Conservation (phyloP, 1,140 invertebrate genomes). For the Calephelis nemesis region DNA sequence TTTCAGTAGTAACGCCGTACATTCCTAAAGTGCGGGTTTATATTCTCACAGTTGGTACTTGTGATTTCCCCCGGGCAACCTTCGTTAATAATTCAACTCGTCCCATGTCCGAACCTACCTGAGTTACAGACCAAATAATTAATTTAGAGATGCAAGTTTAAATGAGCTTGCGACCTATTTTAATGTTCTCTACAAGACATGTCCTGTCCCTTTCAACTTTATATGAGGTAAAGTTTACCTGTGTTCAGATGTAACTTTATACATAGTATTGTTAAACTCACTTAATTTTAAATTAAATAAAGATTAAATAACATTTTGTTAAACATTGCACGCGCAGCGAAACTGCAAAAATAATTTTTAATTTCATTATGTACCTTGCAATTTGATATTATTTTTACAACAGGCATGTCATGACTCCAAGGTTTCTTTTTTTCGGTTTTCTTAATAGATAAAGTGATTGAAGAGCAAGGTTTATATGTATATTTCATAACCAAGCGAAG, state of each 20-base stretch:
- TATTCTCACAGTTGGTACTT: constrained; percentile 23
- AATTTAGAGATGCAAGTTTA: constrained; percentile 47
- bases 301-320: too few relatives aligned
- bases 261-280: too few relatives aligned
- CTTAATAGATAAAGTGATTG: too few relatives aligned
- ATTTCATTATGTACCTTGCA: too few relatives aligned
- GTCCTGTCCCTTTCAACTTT: not conserved
- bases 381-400: too few relatives aligned
- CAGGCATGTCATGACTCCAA: too few relatives aligned
- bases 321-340: too few relatives aligned
- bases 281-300: too few relatives aligned
- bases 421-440: too few relatives aligned
- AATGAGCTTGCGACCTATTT: constrained; percentile 20
- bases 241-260: not conserved
- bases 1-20: not conserved
- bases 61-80: constrained; percentile 57
- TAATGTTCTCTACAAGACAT: not conserved
- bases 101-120: constrained; percentile 53
- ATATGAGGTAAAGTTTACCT: not conserved
- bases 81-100: constrained; percentile 63
- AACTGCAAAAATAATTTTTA: too few relatives aligned
- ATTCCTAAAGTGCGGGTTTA: not conserved
- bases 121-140: constrained; percentile 47
- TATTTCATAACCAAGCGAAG: too few relatives aligned
- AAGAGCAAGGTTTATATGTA: too few relatives aligned